phyloP scores from a whole-genome alignment of 2,888 invertebrate species.

The Zhuqinia jingwanae region DNA sequence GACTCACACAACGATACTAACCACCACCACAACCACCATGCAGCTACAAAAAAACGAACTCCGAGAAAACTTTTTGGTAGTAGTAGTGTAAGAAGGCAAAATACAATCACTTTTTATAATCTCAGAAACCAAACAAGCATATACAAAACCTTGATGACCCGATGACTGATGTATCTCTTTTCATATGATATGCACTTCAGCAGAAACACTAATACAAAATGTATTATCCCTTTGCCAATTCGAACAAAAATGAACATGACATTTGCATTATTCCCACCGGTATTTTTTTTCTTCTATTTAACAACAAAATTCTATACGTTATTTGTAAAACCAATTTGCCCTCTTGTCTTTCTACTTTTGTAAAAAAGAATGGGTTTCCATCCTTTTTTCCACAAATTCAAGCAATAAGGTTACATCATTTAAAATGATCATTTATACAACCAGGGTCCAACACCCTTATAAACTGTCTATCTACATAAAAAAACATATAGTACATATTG shows the following conservation, averaged over 20 bases:
- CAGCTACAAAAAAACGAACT: neutral
- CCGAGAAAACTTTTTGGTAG: neutral
- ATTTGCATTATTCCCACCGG: conserved; percentile 48
- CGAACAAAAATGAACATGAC: conserved; percentile 47
- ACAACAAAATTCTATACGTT: neutral
- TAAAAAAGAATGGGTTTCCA: neutral
- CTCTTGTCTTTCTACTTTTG: neutral
- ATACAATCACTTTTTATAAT: conserved; percentile 52
- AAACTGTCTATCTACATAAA: neutral
- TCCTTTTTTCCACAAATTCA: neutral
- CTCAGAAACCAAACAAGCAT: conserved; percentile 58
- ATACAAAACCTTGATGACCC: conserved; percentile 62
- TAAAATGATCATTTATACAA: neutral
- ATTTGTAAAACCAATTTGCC: conserved; percentile 18
- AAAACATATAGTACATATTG: neutral
- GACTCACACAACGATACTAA: too few species aligned
- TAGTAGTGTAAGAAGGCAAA: neutral
- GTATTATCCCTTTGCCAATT: conserved; percentile 41
- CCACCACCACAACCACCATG: neutral
- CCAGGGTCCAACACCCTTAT: neutral
- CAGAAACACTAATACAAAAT: conserved; percentile 16
- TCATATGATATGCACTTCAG: neutral
- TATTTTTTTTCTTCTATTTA: conserved; percentile 17
- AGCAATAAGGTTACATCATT: too few species aligned
- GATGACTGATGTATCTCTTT: conserved; percentile 53